Evolutionary conservation across 2,113 vertebrate genomes (phyloP), one percentile per base, ranked within the genome.

Genomic region (Lontra canadensis): DNA sequence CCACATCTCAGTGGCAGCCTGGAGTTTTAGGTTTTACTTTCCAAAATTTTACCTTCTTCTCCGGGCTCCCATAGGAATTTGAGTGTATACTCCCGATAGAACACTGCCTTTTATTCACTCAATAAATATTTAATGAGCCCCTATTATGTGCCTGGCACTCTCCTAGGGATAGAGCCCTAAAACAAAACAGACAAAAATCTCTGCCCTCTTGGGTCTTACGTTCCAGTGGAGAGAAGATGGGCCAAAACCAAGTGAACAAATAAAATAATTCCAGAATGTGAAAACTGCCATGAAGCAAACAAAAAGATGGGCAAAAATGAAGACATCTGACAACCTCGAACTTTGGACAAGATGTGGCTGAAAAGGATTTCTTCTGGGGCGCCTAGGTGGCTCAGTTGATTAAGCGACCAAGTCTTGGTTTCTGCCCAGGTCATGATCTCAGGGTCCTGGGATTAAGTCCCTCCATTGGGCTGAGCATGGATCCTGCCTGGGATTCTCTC

Each of bases 161-260:
- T 81, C 85, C 80, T 76, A 82, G 80, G 73, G 49, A 86, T 69
- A 52, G 42, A 71, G 73, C 78, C 92, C 26, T 81, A 86, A 71
- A 78, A 78, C 15, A 52, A 94, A 42, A 82, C 31, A 93, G 47
- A 67, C 36, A 92, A 82, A 96, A 67, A 44, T 59, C 80, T 94
- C 63, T 96, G 49, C 65, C 81, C 8, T 90, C 67, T 71, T 90
- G 71, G 59, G 87, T 76, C 29, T 71, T 82, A 82, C 25, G 55
- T 78, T 39, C 67, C 23, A 82, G 25, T 34, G 42, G 31, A 61
- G 47, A 69, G 9, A 21, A 57, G n/a, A 90, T 5, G 39, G 42
- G 73, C 20, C 55, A 82, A 87, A 90, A 69, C 31, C 49, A 55
- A 61, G 4, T 74, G 83, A 92, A 52, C 18, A 95, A 63, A 73